phyloP scores from a whole-genome alignment of 2,113 vertebrate genomes.

The Guaruba guarouba region DNA sequence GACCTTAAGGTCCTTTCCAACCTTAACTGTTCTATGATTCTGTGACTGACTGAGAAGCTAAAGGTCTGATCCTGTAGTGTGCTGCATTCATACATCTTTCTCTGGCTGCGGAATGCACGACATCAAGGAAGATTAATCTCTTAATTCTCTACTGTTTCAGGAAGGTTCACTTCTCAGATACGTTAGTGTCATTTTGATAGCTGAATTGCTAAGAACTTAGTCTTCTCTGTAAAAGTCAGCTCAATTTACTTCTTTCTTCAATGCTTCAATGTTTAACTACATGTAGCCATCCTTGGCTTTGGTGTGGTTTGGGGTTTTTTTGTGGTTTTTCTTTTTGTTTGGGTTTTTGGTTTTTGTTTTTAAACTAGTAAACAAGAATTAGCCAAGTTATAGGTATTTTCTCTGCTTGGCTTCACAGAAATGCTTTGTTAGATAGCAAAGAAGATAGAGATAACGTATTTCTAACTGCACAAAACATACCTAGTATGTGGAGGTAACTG shows the following conservation, averaged over 20 bases:
- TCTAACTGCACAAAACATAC: neutral
- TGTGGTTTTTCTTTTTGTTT: neutral
- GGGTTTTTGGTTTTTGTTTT: neutral
- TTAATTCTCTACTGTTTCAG: neutral
- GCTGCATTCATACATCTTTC: neutral
- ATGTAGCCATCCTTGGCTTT: neutral
- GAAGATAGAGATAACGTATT: neutral
- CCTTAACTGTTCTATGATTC: neutral
- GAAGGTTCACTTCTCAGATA: neutral
- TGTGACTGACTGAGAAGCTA: neutral
- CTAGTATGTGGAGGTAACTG: neutral
- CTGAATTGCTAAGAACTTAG: neutral
- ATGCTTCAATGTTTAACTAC: neutral
- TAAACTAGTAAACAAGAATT: neutral
- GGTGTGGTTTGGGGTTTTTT: neutral
- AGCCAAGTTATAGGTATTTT: neutral
- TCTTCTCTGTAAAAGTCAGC: neutral
- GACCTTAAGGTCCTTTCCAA: neutral
- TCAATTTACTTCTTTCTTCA: neutral
- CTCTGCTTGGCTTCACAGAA: neutral
- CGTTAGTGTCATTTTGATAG: neutral
- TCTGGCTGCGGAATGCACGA: neutral
- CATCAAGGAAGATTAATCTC: neutral
- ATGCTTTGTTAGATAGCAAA: neutral
- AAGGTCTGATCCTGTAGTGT: neutral